Conservation (phyloP, 2,888 invertebrate species). For the Phalera bucephala region DNA sequence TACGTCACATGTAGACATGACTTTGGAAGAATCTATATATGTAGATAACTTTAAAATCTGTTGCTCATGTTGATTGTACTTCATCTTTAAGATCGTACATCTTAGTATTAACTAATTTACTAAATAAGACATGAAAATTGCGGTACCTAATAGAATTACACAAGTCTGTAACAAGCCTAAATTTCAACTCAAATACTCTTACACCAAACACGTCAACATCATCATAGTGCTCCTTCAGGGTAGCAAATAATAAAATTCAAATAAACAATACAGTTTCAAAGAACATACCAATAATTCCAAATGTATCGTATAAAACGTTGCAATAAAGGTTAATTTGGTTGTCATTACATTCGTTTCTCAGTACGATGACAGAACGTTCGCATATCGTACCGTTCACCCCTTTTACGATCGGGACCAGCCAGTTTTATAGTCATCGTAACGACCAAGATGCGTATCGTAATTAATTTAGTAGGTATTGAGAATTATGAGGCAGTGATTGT, state of each 20-base stretch:
- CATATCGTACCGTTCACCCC: slow-evolving; percentile 69
- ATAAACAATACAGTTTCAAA: neutral
- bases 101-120: too few relatives aligned
- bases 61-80: too few relatives aligned
- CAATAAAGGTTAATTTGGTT: slow-evolving; percentile 66
- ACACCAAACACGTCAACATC: too few relatives aligned
- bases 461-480: slow-evolving; percentile 52
- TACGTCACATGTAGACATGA: too few relatives aligned
- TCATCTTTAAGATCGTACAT: too few relatives aligned
- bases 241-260: slow-evolving; percentile 4
- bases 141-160: too few relatives aligned
- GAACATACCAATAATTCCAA: neutral
- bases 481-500: slow-evolving; percentile 29
- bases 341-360: slow-evolving; percentile 55
- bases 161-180: too few relatives aligned
- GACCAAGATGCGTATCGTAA: slow-evolving; percentile 44
- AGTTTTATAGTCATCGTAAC: slow-evolving; percentile 55
- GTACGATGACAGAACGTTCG: slow-evolving; percentile 57
- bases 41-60: too few relatives aligned
- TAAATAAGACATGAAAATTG: too few relatives aligned
- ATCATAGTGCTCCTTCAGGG: slow-evolving; percentile 1
- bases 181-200: too few relatives aligned
- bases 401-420: slow-evolving; percentile 55
- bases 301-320: slow-evolving; percentile 23
- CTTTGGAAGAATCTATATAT: too few relatives aligned